These are phyloP conservation scores for Peromyscus eremicus DNA, from an alignment of 2,797 vertebrate genomes.

Conservation along the genomic window DNA sequence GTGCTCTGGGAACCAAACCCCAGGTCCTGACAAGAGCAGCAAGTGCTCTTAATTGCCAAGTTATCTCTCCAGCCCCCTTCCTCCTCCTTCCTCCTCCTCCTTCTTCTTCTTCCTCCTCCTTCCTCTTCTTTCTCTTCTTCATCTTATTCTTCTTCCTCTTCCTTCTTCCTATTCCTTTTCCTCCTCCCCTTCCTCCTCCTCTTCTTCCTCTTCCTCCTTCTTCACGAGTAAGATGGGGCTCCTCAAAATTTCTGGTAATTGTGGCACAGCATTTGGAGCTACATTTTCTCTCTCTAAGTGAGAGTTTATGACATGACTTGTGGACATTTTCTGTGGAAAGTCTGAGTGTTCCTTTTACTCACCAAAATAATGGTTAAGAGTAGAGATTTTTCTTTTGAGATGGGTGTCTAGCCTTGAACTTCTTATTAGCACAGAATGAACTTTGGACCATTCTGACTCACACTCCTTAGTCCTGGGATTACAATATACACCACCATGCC, in stretches of 20 bases:
- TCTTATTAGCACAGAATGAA: not conserved
- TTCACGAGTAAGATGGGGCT: not conserved
- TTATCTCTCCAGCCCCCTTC: not conserved
- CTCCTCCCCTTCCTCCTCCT: too few species aligned
- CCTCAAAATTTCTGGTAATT: not conserved
- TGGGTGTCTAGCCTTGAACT: not conserved
- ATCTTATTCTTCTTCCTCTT: too few species aligned
- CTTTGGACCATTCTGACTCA: not conserved
- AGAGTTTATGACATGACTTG: not conserved
- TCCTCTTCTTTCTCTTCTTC: too few species aligned
- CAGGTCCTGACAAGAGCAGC: not conserved
- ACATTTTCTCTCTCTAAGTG: not conserved
- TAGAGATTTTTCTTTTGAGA: not conserved
- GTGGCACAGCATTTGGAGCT: not conserved
- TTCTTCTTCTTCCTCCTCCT: too few species aligned
- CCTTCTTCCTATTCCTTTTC: not conserved
- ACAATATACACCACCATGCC: not conserved
- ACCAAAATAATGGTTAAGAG: not conserved
- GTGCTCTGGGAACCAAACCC: not conserved
- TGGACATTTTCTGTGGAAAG: not conserved
- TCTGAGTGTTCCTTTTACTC: not conserved
- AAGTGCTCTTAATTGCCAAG: too few species aligned
- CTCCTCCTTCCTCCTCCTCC: not conserved
- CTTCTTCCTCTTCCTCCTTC: too few species aligned
- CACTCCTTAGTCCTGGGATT: not conserved